Conservation (phyloP, 2,888 invertebrate genomes). For the Trisateles emortualis region DNA sequence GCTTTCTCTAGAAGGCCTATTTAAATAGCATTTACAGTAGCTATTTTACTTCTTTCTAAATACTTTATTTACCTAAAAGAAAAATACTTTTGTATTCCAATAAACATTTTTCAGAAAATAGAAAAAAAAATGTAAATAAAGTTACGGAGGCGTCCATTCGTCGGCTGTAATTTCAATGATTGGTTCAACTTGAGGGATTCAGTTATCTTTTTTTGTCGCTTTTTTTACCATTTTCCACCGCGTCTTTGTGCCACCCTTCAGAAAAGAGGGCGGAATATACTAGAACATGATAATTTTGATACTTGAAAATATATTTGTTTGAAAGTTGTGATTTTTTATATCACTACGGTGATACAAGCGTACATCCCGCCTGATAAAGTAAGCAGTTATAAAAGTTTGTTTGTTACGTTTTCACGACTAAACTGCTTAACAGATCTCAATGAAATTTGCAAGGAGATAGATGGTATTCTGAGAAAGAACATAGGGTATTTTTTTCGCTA, state of each 20-base stretch:
- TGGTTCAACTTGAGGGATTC: slow-evolving; percentile 71
- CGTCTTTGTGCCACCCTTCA: slow-evolving; percentile 81
- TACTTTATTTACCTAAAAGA: neutral
- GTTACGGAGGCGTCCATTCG: slow-evolving; percentile 48
- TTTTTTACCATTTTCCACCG: slow-evolving; percentile 77
- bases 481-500: too few species aligned
- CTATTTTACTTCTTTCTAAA: neutral
- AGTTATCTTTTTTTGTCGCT: slow-evolving; percentile 74
- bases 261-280: slow-evolving; percentile 72
- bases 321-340: too few species aligned
- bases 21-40: too few species aligned
- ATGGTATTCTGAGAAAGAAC: too few species aligned
- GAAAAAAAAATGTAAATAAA: slow-evolving; percentile 39
- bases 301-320: slow-evolving; percentile 45
- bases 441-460: too few species aligned
- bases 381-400: too few species aligned
- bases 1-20: too few species aligned
- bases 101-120: slow-evolving; percentile 6
- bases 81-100: neutral
- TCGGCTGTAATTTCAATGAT: slow-evolving; percentile 78
- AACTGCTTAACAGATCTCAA: too few species aligned
- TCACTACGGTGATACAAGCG: too few species aligned
- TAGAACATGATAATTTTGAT: slow-evolving; percentile 55
- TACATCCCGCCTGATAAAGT: too few species aligned
- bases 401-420: too few species aligned